Evolutionary conservation across 2,113 vertebrate genomes (phyloP).

Genomic region (Xiphias gladius): DNA sequence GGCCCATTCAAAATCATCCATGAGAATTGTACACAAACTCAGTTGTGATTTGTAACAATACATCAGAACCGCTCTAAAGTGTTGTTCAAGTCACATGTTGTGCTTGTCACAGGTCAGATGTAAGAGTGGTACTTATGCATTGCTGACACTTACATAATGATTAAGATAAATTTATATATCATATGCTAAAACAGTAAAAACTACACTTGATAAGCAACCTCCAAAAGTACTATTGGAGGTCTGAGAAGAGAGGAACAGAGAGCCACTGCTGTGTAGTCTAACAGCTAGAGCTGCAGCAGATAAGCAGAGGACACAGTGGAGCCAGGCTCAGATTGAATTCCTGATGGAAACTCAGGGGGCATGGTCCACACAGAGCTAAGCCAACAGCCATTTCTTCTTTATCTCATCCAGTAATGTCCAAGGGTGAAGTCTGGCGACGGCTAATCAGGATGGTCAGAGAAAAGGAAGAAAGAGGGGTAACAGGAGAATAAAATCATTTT

Average conservation of each 20-base stretch:
- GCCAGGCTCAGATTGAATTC: not conserved
- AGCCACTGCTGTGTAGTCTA: not conserved
- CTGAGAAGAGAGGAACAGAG: not conserved
- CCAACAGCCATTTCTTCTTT: not conserved
- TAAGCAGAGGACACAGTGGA: not conserved
- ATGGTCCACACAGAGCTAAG: not conserved
- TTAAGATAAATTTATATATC: too few relatives aligned
- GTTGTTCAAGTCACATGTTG: too few relatives aligned
- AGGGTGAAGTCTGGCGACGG: not conserved
- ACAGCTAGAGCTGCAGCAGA: not conserved
- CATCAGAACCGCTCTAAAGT: too few relatives aligned
- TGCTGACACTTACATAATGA: too few relatives aligned
- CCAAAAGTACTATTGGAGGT: not conserved
- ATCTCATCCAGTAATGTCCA: not conserved
- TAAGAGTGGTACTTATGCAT: too few relatives aligned
- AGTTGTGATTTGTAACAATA: too few relatives aligned
- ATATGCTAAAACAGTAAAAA: too few relatives aligned
- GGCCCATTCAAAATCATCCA: too few relatives aligned
- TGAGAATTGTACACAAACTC: too few relatives aligned
- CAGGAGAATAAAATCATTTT: not conserved
- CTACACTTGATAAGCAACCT: too few relatives aligned
- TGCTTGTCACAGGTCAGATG: too few relatives aligned
- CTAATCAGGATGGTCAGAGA: not conserved
- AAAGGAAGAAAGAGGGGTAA: not conserved
- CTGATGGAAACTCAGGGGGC: constrained; percentile 6